Percentiles rank a stretch among this genome's conserved stretches.
phyloP scores from a whole-genome alignment of 2,113 vertebrate species.

The Epinephelus cyanopodus region DNA sequence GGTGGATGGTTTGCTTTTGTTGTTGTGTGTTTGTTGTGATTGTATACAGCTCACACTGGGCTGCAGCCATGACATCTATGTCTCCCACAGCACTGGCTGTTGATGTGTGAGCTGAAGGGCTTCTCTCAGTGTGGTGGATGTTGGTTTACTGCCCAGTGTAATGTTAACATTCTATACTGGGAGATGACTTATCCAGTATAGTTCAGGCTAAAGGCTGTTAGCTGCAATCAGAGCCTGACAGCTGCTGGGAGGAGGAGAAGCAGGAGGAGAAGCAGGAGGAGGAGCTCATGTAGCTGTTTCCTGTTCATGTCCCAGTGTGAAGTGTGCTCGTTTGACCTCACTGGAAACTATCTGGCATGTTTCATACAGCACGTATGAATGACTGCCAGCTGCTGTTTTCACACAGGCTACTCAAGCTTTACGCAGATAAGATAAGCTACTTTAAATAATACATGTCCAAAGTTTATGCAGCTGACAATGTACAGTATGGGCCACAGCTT shows the following conservation, averaged over 20 bases:
- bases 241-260: constrained; percentile 43
- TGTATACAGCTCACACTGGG: background rate
- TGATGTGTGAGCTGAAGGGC: background rate
- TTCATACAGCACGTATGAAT: background rate
- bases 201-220: constrained; percentile 37
- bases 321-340: background rate
- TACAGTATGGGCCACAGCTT: background rate
- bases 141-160: background rate
- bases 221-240: constrained; percentile 61
- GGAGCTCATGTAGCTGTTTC: constrained; percentile 54
- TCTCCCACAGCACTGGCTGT: background rate
- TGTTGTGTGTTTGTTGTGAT: background rate
- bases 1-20: background rate
- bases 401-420: background rate
- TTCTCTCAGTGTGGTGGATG: background rate
- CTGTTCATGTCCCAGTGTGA: constrained; percentile 50
- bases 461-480: background rate
- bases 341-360: background rate
- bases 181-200: constrained; percentile 38
- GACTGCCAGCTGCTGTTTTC: background rate
- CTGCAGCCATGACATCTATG: background rate
- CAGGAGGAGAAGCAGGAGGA: constrained; percentile 25
- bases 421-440: constrained; percentile 12
- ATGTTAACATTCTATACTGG: constrained; percentile 30
- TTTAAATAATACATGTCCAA: background rate